Conservation (phyloP, 2,888 invertebrate genomes). For the Drosophila hawaiiensis region DNA sequence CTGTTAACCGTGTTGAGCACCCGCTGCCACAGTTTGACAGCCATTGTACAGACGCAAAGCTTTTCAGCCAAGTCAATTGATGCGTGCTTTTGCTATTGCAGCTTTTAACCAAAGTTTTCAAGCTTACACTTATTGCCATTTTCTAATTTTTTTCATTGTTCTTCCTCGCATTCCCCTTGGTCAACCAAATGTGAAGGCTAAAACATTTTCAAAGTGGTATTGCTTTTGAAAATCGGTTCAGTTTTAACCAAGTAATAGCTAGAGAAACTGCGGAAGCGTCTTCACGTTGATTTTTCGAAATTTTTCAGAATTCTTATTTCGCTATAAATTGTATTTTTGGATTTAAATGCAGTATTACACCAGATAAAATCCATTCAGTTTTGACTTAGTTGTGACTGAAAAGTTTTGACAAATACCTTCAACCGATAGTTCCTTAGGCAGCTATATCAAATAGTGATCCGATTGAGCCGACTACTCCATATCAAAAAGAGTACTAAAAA, state of each 20-base stretch:
- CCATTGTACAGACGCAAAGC: conserved; percentile 32
- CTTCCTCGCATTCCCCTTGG: background rate
- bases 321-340: background rate
- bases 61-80: conserved; percentile 59
- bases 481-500: background rate
- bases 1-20: conserved; percentile 38
- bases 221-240: background rate
- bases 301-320: background rate
- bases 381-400: too few relatives aligned
- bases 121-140: background rate
- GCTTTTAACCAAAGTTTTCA: conserved; percentile 4
- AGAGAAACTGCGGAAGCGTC: background rate
- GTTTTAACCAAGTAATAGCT: background rate
- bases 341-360: background rate
- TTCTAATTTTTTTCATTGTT: background rate
- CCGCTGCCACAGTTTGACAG: conserved; percentile 42
- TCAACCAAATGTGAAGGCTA: background rate
- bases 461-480: background rate
- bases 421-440: background rate
- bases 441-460: background rate
- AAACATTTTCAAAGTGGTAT: background rate
- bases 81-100: conserved; percentile 1
- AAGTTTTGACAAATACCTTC: too few relatives aligned
- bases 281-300: background rate
- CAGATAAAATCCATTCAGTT: background rate